These are phyloP conservation scores for Sepiola atlantica DNA, from an alignment of 2,888 invertebrate species.

Conservation along the genomic window DNA sequence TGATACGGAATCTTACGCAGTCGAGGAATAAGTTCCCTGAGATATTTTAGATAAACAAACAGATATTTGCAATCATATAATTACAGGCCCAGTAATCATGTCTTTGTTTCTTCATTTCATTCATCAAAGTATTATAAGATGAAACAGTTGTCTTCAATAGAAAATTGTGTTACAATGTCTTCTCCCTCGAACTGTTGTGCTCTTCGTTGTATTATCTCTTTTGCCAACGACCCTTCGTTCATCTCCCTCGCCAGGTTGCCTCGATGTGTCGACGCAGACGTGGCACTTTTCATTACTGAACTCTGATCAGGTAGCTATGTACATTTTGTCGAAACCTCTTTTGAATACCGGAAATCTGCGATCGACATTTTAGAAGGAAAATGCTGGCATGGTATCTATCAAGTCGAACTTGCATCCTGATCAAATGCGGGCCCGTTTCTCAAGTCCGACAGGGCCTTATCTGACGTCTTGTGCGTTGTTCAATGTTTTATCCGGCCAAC, in stretches of 20 bases:
- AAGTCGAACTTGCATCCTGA: neutral
- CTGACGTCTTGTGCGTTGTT: neutral
- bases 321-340: slow-evolving; percentile 2
- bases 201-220: neutral
- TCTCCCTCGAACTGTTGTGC: neutral
- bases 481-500: slow-evolving; percentile 8
- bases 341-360: slow-evolving; percentile 18
- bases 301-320: slow-evolving; percentile 32
- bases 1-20: neutral
- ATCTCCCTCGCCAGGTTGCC: neutral
- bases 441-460: slow-evolving; percentile 9
- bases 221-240: neutral
- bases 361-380: neutral
- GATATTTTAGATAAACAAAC: neutral
- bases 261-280: neutral
- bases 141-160: slow-evolving; percentile 7
- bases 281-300: neutral
- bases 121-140: slow-evolving; percentile 15
- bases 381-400: neutral
- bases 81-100: neutral
- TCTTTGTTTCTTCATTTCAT: neutral
- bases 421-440: neutral
- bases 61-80: neutral
- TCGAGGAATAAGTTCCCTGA: neutral
- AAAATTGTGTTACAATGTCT: neutral